Evolutionary conservation across 2,888 invertebrate genomes (phyloP), one percentile per base, ranked within the genome.

Genomic region (Drosophila kokeensis): DNA sequence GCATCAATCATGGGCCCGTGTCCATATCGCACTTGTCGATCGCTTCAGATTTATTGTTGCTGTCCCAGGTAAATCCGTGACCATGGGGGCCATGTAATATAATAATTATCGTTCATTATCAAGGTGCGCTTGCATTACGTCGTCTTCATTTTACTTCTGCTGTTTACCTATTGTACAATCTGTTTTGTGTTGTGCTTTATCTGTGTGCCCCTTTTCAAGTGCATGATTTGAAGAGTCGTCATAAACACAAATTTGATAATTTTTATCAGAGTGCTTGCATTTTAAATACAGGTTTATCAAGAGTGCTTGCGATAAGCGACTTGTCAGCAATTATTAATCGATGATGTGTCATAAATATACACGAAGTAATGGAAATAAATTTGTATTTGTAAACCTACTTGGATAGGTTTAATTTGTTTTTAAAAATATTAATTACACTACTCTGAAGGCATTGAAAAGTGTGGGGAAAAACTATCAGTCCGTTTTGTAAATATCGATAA

Each of bases 91-190:
- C 75, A 60, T 83, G 83, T 83, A 83, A 83, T 59, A 80, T 59
- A 80, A 71, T 78, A 76, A 83, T 80, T 83, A 83, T 83, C 82
- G 82, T 80, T 82, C 82, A 83, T 83, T 83, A 83, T 82, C 83
- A 83, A 83, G 83, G 82, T 82, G 71, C 60, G 80, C 57, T 79
- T 69, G 63, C 79, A 69, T 63, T 68, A 73, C 65, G 70, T 62
- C 65, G 70, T 62, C 59, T 71, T 61, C 29, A 40, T 60, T 42
- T 55, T 67, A 34, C 48, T 61, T 48, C 45, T 45, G 45, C 11
- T 42, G 18, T 42, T 60, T 38, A 24, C 58, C 45, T 66, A 21
- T 63, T 62, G 60, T 59, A n/a, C 27, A 57, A 61, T 61, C 10
- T 69, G 58, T 63, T 79, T 75, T 54, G 24, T 55, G 45, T 72